phyloP scores from a whole-genome alignment of 2,888 invertebrate species.

The Scelioninae gen. 2 region DNA sequence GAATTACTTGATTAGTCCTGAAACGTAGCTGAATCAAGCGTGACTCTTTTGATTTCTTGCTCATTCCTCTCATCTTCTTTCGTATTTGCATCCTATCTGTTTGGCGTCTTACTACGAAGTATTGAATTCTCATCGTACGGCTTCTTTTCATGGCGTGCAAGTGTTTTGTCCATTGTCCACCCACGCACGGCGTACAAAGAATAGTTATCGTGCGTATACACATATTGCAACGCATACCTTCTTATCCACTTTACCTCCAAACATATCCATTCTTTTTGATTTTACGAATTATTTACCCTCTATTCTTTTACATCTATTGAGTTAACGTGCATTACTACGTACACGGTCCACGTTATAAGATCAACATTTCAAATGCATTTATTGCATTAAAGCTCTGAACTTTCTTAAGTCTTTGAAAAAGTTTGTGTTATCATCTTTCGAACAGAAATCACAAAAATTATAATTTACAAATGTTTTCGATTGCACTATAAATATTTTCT shows the following conservation, averaged over 20 bases:
- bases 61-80: slow-evolving; percentile 48
- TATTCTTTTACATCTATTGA: slow-evolving; percentile 19
- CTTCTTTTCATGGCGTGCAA: slow-evolving; percentile 54
- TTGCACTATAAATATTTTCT: too few relatives aligned
- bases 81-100: slow-evolving; percentile 50
- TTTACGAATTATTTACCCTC: slow-evolving; percentile 32
- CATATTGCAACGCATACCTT: slow-evolving; percentile 51
- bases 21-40: slow-evolving; percentile 57
- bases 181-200: slow-evolving; percentile 58
- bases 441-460: too few relatives aligned
- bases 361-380: too few relatives aligned
- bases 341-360: too few relatives aligned
- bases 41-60: slow-evolving; percentile 58
- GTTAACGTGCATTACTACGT: slow-evolving; percentile 21
- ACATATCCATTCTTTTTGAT: slow-evolving; percentile 33
- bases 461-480: too few relatives aligned
- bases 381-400: too few relatives aligned
- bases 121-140: slow-evolving; percentile 63
- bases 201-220: slow-evolving; percentile 59
- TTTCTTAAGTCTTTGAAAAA: too few relatives aligned
- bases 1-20: slow-evolving; percentile 58
- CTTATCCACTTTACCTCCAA: slow-evolving; percentile 30
- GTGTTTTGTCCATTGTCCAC: slow-evolving; percentile 64
- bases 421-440: too few relatives aligned
- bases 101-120: slow-evolving; percentile 48